These are phyloP conservation scores for Pseudanteris insignis DNA, from an alignment of 2,888 invertebrate species.

Conservation along the genomic window DNA sequence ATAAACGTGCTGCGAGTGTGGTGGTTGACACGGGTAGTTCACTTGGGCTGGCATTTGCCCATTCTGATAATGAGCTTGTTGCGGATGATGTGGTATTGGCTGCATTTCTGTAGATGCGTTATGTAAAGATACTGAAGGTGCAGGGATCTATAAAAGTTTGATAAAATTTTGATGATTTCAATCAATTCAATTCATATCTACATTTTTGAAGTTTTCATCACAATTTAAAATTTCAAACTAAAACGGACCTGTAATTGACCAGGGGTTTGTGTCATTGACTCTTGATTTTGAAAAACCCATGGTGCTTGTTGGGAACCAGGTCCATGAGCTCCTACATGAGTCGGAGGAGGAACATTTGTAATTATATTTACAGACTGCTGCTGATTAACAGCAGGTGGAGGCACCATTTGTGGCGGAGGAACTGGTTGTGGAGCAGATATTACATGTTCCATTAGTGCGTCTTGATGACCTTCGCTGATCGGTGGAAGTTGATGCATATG, in stretches of 20 bases:
- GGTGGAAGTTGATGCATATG: conserved; percentile 63
- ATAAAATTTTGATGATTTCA: no score
- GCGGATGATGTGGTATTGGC: conserved; percentile 61
- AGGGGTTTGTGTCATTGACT: conserved; percentile 53
- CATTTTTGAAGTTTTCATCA: no score
- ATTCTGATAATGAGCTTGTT: conserved; percentile 63
- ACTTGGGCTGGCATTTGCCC: conserved; percentile 63
- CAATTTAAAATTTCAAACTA: not conserved
- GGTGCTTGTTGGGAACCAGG: conserved; percentile 59
- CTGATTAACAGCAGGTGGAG: conserved; percentile 56
- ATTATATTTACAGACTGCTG: conserved; percentile 60
- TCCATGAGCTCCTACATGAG: conserved; percentile 52
- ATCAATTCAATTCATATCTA: no score
- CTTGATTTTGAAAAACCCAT: conserved; percentile 61
- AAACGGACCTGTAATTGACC: conserved; percentile 57
- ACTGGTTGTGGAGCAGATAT: conserved; percentile 66
- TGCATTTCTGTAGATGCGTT: conserved; percentile 57
- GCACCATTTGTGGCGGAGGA: conserved; percentile 64
- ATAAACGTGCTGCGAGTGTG: conserved; percentile 53
- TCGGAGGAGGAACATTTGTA: conserved; percentile 62
- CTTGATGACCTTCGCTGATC: conserved; percentile 67
- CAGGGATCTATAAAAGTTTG: conserved; percentile 48
- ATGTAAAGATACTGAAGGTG: conserved; percentile 53
- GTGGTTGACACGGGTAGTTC: conserved; percentile 61
- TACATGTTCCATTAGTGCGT: conserved; percentile 67